Evolutionary conservation across 1,140 invertebrate genomes (phyloP), one percentile per base, ranked within the genome.

Genomic region (Rhagoletis zephyria): DNA sequence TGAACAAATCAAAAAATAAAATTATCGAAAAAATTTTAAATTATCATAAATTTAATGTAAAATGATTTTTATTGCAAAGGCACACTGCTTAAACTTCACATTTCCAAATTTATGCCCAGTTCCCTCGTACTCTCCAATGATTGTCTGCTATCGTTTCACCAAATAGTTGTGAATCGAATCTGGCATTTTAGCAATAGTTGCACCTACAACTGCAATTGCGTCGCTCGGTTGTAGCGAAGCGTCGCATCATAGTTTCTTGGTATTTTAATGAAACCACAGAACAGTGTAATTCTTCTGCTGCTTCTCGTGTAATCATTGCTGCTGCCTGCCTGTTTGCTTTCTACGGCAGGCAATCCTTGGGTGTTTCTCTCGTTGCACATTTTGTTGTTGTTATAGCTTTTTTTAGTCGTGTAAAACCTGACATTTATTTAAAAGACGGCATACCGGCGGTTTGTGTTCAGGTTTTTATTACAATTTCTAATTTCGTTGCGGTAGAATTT

Each of bases 241-340:
- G 60, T 86, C 9, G 30, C 85, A 30, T 86, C 9, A 10, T 48
- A 59, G 81, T 85, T 85, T 59, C 81, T 60, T 64, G 85, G 59
- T 86, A 65, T 86, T 86, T 86, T 63, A 86, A 86, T 86, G 85
- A 86, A 86, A 86, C 85, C 85, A 14, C 85, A 86, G n/a, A 86
- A 45, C 85, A 61, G 85, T 63, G 59, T 81, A 81, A 81, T 86
- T 65, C 59, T 40, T 51, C 30, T 16, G 10, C 6, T 77, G 10
- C 30, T 14, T 86, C 10, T 4, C 51, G 5, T 7, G 51, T 10
- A 5, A 56, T 56, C 51, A 63, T 16, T 63, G n/a, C 9, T 63
- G 12, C n/a, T 63, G 16, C 12, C 16, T 63, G n/a, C 7, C n/a
- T 63, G 16, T n/a, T 63, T 63, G n/a, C 7, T n/a, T 7, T 7